Evolutionary conservation across 1,140 invertebrate species (phyloP), one percentile per base, ranked within the genome.

Genomic region (Steinernema khuongi): DNA sequence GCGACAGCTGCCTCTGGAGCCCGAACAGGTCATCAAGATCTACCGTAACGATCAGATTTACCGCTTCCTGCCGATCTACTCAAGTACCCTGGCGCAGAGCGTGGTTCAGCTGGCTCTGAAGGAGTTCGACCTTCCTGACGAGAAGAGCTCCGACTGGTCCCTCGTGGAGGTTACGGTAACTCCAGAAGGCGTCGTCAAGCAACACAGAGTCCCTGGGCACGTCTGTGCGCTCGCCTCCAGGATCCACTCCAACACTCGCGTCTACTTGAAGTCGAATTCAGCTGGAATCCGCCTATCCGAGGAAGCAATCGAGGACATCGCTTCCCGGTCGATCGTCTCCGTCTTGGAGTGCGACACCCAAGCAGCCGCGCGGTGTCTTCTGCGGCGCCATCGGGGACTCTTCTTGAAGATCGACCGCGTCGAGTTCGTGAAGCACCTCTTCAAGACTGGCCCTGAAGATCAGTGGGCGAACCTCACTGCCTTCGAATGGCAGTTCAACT

Each of bases 31-130:
- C 33, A 88, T 99, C 0, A 99, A 98, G 88, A 92, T 90, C n/a
- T 89, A 86, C 76, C 71, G 94, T 19, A 94, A 92, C 83, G 96
- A 99, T 88, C 96, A 98, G 88, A 93, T 92, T 1, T 97, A 92
- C 88, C 97, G 97, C 88, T 98, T 95, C 88, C 89, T 99, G 72
- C 89, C 96, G 44, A 93, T 99, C 68, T 93, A 96, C 85, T 96
- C 97, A 84, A 96, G 98, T 86, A 99, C 96, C 1, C 97, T 94
- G 29, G 94, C 96, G 0, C 91, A 94, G 82, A 94, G 98, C 88
- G 94, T 98, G 67, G 94, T 98, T 0, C 97, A 97, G 94, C 87
- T 98, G 73, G 92, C 33, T 29, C 33, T 71, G 17, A 92, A 94
- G 85, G 95, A 98, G 86, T 98, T 97, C 87, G 93, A 93, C 60